These are phyloP conservation scores for Myotis brandtii DNA, from an alignment of 2,113 vertebrate genomes.

Conservation along the genomic window DNA sequence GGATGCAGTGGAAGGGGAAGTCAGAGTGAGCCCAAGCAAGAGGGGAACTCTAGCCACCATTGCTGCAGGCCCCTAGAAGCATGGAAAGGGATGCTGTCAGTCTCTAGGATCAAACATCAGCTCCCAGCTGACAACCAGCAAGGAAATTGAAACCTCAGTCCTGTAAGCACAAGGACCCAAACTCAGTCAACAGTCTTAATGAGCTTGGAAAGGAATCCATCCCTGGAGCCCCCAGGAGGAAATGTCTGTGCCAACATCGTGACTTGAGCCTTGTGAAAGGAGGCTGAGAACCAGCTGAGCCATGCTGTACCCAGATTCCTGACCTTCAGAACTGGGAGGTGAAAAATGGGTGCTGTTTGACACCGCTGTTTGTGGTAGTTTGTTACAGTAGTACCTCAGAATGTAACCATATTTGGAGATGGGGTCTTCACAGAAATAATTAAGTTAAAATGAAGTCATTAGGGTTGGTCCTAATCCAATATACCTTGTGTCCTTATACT, in stretches of 20 bases:
- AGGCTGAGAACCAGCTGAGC: not conserved
- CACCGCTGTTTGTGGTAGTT: not conserved
- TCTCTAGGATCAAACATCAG: not conserved
- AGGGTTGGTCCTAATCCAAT: not conserved
- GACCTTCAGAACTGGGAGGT: not conserved
- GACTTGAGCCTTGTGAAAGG: not conserved
- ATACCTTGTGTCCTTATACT: not conserved
- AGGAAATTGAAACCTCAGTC: not conserved
- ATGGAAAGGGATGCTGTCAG: not conserved
- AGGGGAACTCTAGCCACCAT: not conserved
- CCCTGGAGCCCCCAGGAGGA: not conserved
- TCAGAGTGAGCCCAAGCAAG: not conserved
- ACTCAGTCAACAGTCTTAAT: not conserved
- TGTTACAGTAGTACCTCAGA: not conserved
- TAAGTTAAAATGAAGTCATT: not conserved
- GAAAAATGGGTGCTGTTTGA: not conserved
- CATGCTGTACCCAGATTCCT: not conserved
- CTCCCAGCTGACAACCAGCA: not conserved
- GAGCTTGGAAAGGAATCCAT: not conserved
- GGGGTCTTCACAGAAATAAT: not conserved
- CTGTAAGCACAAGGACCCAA: not conserved
- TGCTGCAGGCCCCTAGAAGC: not conserved
- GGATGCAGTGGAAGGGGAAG: too few relatives aligned
- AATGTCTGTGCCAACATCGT: not conserved
- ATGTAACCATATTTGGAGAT: not conserved